Percentiles rank a stretch among this genome's conserved stretches.
These are phyloP conservation scores for Pampusana beccarii DNA, from an alignment of 2,113 vertebrate genomes.

Conservation along the genomic window DNA sequence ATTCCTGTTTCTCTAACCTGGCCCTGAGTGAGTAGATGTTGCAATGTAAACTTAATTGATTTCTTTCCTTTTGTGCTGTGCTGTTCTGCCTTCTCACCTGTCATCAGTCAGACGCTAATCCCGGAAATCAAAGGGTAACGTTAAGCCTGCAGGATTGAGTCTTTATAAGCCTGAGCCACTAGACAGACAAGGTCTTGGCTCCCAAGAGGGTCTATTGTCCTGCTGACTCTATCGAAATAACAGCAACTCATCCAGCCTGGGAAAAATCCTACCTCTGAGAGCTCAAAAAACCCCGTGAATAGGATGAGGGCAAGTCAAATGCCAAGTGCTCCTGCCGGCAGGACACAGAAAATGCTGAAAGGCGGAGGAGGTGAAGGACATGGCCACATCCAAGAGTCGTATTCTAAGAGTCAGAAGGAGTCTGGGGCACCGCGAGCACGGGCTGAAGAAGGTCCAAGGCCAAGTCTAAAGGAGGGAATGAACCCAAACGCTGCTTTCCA, in stretches of 20 bases:
- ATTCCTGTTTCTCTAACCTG: background rate
- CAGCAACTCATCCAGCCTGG: conserved; percentile 45
- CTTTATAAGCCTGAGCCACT: conserved; percentile 25
- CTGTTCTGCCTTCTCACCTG: conserved; percentile 42
- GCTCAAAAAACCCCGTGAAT: conserved; percentile 44
- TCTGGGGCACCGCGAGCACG: background rate
- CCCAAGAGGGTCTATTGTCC: conserved; percentile 39
- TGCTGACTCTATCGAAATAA: conserved; percentile 55
- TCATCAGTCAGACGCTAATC: background rate
- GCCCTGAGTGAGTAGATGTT: background rate
- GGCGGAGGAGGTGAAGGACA: background rate
- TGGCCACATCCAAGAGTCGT: background rate
- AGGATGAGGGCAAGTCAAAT: background rate
- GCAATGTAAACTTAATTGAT: background rate
- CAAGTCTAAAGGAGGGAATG: background rate
- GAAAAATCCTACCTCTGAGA: conserved; percentile 42
- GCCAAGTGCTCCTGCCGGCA: conserved; percentile 21
- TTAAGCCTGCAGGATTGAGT: background rate
- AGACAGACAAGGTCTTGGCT: conserved; percentile 40
- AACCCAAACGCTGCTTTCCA: background rate
- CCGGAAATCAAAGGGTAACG: background rate
- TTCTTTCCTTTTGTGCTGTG: background rate
- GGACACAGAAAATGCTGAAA: conserved; percentile 6
- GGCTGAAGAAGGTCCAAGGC: background rate
- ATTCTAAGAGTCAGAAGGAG: background rate